Base-by-base conservation (phyloP, 2,797 vertebrate genomes). In the Pipistrellus pygmaeus region DNA sequence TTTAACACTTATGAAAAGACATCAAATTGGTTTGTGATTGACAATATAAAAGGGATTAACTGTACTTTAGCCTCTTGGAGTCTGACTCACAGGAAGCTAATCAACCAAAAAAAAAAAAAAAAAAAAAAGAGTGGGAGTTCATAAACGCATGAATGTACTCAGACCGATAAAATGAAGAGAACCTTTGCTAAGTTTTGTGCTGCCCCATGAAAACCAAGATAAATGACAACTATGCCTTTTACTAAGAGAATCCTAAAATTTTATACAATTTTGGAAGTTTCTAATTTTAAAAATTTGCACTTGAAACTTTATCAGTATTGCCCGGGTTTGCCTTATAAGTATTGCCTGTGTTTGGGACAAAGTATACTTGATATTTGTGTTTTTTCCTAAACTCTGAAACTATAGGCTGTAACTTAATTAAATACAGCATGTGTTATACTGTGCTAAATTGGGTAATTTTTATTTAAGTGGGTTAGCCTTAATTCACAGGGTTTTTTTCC, bases 1-100 rank as follows among this genome's bases (percentile, higher is more conserved):
- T 76, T 96, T 94, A 88, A 80, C 75, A 84, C 38, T 94, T 35
- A 75, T 48, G 10, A 84, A 91, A 57, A 85, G 73, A 48, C 20
- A 89, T 72, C 75, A 78, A 32, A 89, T 81, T 60, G n/a, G 9
- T 85, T 76, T 27, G 3, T 84, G 78, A 96, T 88, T 95, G 90
- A 77, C 89, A 95, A 71, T 68, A 73, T 69, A 38, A 95, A 92
- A 80, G 21, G 51, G 32, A 91, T 92, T 95, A 62, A 83, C 41
- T 93, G 4, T 94, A 76, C n/a, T 71, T 68, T 85, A 91, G 38
- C 23, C 57, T 30, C 25, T 38, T 86, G 18, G 30, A 88, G 14
- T 88, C 27, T 83, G 55, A 87, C 68, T 91, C 35, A 86, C 13
- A 69, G 2, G 38, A 83, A 96, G 23, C 30, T 68, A 88, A 81